Conservation (phyloP, 1,140 invertebrate genomes). For the Nomia melanderi region DNA sequence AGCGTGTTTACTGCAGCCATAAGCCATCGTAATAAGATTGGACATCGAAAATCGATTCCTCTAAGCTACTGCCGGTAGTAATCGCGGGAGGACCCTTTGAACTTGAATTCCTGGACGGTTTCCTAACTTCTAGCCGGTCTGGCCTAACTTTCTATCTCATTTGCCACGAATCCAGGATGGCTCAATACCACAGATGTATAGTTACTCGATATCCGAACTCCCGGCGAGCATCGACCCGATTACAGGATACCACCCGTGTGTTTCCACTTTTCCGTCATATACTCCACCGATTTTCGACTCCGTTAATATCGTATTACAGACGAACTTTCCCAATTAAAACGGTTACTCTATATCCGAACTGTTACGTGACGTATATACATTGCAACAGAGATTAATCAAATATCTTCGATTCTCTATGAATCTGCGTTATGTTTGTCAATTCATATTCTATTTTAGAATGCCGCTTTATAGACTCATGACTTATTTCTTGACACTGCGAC, state of each 20-base stretch:
- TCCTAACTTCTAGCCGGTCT: conserved; percentile 34
- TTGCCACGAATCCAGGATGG: conserved; percentile 40
- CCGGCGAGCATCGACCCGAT: conserved; percentile 11
- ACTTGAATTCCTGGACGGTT: conserved; percentile 52
- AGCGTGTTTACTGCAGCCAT: background rate
- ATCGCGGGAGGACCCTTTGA: conserved; percentile 42
- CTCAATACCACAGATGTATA: conserved; percentile 33
- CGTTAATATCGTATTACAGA: background rate
- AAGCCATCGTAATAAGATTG: conserved; percentile 4
- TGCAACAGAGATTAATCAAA: too few species aligned
- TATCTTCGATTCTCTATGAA: too few species aligned
- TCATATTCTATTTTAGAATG: too few species aligned
- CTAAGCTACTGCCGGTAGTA: conserved; percentile 34
- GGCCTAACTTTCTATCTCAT: conserved; percentile 57
- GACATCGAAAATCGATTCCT: conserved; percentile 31
- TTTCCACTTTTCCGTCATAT: background rate
- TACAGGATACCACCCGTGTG: background rate
- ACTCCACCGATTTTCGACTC: background rate
- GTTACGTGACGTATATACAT: too few species aligned
- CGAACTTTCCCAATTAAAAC: background rate
- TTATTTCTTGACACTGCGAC: too few species aligned
- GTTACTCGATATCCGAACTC: conserved; percentile 26
- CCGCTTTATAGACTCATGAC: too few species aligned
- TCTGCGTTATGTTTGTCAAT: too few species aligned
- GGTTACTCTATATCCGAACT: background rate